A percentile compares a stretch with the other conserved stretches of the same genome.
phyloP scores from a whole-genome alignment of 2,888 invertebrate genomes.

The Caenorhabditis becei region DNA sequence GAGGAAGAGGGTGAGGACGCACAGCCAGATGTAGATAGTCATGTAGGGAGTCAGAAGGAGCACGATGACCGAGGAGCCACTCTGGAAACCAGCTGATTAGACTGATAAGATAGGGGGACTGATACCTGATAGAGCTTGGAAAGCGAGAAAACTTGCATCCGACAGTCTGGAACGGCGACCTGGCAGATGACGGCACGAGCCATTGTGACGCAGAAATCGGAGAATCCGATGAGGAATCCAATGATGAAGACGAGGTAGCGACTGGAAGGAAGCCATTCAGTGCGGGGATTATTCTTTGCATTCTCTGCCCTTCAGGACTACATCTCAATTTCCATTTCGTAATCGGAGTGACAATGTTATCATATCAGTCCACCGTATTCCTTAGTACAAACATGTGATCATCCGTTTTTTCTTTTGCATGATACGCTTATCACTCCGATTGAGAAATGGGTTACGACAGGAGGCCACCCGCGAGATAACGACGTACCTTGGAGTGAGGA shows the following conservation, averaged over 20 bases:
- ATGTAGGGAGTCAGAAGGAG: conserved; percentile 67
- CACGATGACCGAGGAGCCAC: conserved; percentile 62
- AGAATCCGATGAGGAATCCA: conserved; percentile 68
- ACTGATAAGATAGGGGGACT: too few relatives aligned
- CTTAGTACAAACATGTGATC: conserved; percentile 32
- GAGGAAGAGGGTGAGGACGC: conserved; percentile 60
- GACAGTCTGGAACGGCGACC: conserved; percentile 65
- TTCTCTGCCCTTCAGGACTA: neutral
- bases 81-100: too few relatives aligned
- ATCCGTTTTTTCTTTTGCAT: conserved; percentile 1
- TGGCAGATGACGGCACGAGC: conserved; percentile 70
- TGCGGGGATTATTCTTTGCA: neutral
- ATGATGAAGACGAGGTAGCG: conserved; percentile 57
- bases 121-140: conserved; percentile 70
- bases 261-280: conserved; percentile 35
- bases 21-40: conserved; percentile 63
- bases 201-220: conserved; percentile 69
- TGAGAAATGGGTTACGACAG: too few relatives aligned
- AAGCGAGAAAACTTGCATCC: conserved; percentile 70
- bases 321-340: neutral
- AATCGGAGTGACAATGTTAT: conserved; percentile 14
- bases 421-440: neutral
- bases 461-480: conserved; percentile 8
- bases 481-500: conserved; percentile 64
- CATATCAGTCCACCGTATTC: conserved; percentile 3